Percentiles rank a stretch among this genome's conserved stretches.
Evolutionary conservation across 2,888 invertebrate genomes (phyloP).

Genomic region (Polyommatus icarus): DNA sequence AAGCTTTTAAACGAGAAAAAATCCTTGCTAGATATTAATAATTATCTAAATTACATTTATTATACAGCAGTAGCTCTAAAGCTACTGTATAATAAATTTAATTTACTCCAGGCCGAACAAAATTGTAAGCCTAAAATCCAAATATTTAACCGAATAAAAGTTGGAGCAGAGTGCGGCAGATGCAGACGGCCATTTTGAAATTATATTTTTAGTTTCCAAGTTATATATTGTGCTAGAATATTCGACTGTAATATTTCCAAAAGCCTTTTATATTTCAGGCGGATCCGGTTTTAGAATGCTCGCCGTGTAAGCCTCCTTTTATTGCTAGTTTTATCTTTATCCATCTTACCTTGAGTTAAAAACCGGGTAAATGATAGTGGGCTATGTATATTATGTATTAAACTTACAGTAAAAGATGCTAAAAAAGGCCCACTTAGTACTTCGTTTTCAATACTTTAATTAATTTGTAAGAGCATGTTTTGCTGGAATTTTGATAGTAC

Average conservation of each 20-base stretch:
- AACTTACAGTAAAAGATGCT: too few relatives aligned
- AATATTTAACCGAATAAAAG: conserved; percentile 26
- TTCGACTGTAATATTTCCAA: conserved; percentile 23
- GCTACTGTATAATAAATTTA: neutral
- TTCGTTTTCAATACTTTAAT: too few relatives aligned
- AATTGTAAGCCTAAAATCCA: conserved; percentile 24
- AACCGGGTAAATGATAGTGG: neutral
- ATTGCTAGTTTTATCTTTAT: conserved; percentile 6
- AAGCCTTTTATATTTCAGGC: conserved; percentile 19
- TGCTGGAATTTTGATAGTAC: too few relatives aligned
- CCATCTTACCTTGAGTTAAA: neutral
- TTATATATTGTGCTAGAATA: conserved; percentile 21
- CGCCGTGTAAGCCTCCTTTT: neutral
- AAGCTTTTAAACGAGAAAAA: neutral
- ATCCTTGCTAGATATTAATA: neutral
- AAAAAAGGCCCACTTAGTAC: too few relatives aligned
- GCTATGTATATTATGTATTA: too few relatives aligned
- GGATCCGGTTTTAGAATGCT: neutral
- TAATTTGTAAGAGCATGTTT: too few relatives aligned
- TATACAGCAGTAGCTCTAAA: neutral
- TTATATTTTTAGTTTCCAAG: conserved; percentile 25
- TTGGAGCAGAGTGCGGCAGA: conserved; percentile 23
- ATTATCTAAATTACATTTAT: too few relatives aligned
- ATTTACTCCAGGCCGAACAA: neutral
- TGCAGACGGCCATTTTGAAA: conserved; percentile 17